Evolutionary conservation across 2,113 vertebrate genomes (phyloP).

Genomic region (Mustelus asterias): DNA sequence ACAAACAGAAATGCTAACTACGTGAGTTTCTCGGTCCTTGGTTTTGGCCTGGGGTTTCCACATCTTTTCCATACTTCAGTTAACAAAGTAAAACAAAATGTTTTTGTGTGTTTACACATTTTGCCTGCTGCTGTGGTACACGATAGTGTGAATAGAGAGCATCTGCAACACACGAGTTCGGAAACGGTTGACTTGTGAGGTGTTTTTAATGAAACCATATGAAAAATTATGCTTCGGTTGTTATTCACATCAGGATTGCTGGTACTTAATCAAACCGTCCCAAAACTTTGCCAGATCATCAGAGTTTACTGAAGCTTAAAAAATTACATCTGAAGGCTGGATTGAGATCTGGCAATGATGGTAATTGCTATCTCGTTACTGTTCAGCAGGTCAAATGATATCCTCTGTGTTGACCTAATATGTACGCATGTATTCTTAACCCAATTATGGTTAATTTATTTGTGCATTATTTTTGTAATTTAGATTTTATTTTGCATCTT

Average conservation of each 20-base stretch:
- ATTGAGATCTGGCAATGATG: background rate
- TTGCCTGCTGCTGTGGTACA: background rate
- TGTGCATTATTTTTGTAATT: background rate
- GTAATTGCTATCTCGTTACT: background rate
- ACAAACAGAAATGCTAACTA: background rate
- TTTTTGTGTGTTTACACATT: background rate
- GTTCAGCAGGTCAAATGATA: background rate
- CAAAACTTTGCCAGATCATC: slow-evolving; percentile 27
- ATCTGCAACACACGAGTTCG: background rate
- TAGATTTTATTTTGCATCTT: background rate
- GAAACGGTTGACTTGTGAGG: background rate
- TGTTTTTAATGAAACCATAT: background rate
- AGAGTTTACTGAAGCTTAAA: background rate
- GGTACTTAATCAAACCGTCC: slow-evolving; percentile 3
- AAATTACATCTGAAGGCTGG: background rate
- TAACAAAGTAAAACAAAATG: background rate
- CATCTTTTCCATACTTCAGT: background rate
- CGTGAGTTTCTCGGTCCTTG: background rate
- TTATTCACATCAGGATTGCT: background rate
- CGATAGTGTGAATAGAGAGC: background rate
- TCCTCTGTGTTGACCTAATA: background rate
- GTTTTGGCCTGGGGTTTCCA: background rate
- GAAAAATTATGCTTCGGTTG: background rate
- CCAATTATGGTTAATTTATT: background rate
- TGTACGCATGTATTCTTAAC: background rate